Percentiles rank a stretch among this genome's conserved stretches.
phyloP scores from a whole-genome alignment of 92 coral and sea anemone genomes.

The Palythoa grandiflora region DNA sequence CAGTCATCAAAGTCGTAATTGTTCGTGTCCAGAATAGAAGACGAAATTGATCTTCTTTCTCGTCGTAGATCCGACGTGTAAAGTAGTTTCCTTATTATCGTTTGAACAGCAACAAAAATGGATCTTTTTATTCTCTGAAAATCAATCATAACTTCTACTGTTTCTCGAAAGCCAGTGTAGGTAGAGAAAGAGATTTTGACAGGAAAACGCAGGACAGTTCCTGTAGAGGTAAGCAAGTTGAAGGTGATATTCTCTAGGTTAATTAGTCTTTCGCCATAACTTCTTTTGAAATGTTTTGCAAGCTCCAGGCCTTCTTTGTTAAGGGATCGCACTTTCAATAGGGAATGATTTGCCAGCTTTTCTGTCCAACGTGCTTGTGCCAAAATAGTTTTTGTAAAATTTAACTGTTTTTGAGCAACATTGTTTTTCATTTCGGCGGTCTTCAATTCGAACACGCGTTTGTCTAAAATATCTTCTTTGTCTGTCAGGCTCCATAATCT shows the following conservation, averaged over 20 bases:
- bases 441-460: background rate
- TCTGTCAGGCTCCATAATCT: background rate
- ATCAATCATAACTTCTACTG: constrained; percentile 60
- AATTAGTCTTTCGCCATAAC: constrained; percentile 20
- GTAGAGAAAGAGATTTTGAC: constrained; percentile 24
- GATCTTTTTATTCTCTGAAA: constrained; percentile 54
- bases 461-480: background rate
- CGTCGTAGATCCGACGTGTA: background rate
- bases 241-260: constrained; percentile 48
- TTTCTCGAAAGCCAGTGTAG: constrained; percentile 25
- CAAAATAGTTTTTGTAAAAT: background rate
- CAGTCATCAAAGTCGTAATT: constrained; percentile 13
- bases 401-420: background rate
- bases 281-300: background rate
- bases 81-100: constrained; percentile 26
- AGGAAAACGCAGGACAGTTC: constrained; percentile 54
- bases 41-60: background rate
- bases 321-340: background rate
- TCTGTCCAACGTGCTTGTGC: background rate
- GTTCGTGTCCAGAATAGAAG: background rate
- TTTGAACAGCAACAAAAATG: constrained; percentile 46
- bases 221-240: constrained; percentile 39
- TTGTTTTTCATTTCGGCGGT: background rate
- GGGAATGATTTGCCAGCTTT: background rate
- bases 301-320: background rate